Conservation (phyloP, 2,797 vertebrate species). For the Microtus californicus region DNA sequence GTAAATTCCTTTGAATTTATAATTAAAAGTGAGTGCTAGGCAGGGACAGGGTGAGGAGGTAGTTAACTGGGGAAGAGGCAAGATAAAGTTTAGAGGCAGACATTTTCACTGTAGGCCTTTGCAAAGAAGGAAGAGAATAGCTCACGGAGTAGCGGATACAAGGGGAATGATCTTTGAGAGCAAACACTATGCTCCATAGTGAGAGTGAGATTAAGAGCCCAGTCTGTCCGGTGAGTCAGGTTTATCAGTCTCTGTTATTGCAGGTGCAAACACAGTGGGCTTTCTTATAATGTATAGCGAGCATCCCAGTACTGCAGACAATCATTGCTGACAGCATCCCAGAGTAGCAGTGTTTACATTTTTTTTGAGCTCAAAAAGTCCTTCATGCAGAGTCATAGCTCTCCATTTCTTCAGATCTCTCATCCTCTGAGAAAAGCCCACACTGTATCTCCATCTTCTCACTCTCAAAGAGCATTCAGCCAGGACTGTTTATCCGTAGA, state of each 20-base stretch:
- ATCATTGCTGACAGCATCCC: not conserved
- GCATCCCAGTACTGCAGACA: not conserved
- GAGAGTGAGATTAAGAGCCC: not conserved
- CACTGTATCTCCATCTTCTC: not conserved
- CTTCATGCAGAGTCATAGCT: not conserved
- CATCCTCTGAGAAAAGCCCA: not conserved
- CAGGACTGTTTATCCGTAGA: not conserved
- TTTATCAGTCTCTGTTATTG: not conserved
- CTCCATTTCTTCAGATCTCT: not conserved
- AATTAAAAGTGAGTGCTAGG: not conserved
- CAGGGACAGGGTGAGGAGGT: not conserved
- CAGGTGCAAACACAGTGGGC: not conserved
- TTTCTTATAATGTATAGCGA: not conserved
- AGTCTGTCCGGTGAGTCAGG: not conserved
- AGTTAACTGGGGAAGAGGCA: not conserved
- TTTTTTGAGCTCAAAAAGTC: not conserved
- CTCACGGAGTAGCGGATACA: not conserved
- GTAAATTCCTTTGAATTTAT: slow-evolving; percentile 8
- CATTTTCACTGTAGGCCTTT: not conserved
- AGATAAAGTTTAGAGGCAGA: not conserved
- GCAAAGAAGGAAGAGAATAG: not conserved
- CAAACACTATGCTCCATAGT: not conserved
- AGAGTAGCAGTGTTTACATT: not conserved
- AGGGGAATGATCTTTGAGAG: not conserved
- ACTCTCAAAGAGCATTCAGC: not conserved